A percentile compares a stretch with the other conserved stretches of the same genome.
These are phyloP conservation scores for Drosophila santomea DNA, from an alignment of 1,140 invertebrate genomes.

Conservation along the genomic window DNA sequence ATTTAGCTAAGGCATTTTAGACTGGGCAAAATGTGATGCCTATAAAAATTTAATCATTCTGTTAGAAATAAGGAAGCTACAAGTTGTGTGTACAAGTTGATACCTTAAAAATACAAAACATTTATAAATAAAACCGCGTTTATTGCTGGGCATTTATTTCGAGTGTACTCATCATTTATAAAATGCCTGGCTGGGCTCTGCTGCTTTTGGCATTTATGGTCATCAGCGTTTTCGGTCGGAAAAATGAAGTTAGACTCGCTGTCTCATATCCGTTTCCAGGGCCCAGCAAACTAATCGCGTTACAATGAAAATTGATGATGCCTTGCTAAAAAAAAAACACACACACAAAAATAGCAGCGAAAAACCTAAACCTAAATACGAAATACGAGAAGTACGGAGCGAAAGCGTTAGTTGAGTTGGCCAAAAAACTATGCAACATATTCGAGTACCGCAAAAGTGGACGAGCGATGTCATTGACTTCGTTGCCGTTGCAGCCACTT, in stretches of 20 bases:
- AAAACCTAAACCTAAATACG: slow-evolving; percentile 14
- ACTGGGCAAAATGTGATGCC: neutral
- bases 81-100: no score
- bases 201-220: slow-evolving; percentile 56
- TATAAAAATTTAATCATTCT: no score
- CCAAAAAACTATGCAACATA: slow-evolving; percentile 67
- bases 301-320: slow-evolving; percentile 83
- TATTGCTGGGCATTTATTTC: slow-evolving; percentile 2
- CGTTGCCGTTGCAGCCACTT: slow-evolving; percentile 68
- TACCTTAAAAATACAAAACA: no score
- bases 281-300: slow-evolving; percentile 67
- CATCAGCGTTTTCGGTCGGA: slow-evolving; percentile 54
- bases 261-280: slow-evolving; percentile 68
- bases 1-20: neutral
- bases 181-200: slow-evolving; percentile 55
- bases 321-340: slow-evolving; percentile 5
- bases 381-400: slow-evolving; percentile 7
- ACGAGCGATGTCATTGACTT: slow-evolving; percentile 69
- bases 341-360: neutral
- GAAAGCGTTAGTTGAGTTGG: slow-evolving; percentile 8
- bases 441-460: slow-evolving; percentile 68
- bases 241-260: slow-evolving; percentile 74
- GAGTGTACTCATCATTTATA: slow-evolving; percentile 77
- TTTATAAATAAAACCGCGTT: no score
- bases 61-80: no score